Evolutionary conservation across 2,113 vertebrate species (phyloP), one percentile per base, ranked within the genome.

Genomic region (Buteo buteo): DNA sequence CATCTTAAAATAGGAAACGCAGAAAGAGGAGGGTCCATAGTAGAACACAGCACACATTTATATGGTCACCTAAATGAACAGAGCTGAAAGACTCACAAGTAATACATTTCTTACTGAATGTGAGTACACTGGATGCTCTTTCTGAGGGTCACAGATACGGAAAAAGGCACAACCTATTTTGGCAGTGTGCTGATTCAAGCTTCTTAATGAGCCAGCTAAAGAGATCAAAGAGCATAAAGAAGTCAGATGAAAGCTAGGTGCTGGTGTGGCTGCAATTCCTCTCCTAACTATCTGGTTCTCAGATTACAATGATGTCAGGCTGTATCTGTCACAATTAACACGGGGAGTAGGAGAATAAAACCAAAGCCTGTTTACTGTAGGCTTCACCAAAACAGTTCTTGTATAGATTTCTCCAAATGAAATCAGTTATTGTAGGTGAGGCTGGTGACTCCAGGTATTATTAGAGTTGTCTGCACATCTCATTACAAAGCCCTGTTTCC

Each of bases 231-330:
- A 94, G 15, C 40, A 79, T 32, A 70, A 73, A 69, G 47, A 64
- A 87, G 62, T 79, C 82, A 94, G 93, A 96, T 94, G 90, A 97
- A 96, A 97, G 93, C 38, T 66, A 57, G 66, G 82, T 91, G 64
- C 55, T 89, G 82, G 62, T 94, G 82, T 90, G 95, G 91, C 82
- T 91, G 84, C 34, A 91, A 88, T 78, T 94, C 71, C 49, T 38
- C 58, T 85, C 84, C 74, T 85, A 96, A 91, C 52, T 82, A 91
- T 80, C 89, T 95, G 84, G 25, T 97, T 90, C 50, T 58, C 82
- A 94, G 86, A 95, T 96, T 80, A 82, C 84, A 86, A 6, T 73
- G 66, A 95, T 87, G 91, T 82, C 57, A 94, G 91, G 66, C 91
- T 90, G 45, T 82, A 87, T 93, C 95, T 93, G 74, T 88, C 89